Evolutionary conservation across 92 coral and sea anemone genomes (phyloP).

Genomic region (Parazoanthus darwini): DNA sequence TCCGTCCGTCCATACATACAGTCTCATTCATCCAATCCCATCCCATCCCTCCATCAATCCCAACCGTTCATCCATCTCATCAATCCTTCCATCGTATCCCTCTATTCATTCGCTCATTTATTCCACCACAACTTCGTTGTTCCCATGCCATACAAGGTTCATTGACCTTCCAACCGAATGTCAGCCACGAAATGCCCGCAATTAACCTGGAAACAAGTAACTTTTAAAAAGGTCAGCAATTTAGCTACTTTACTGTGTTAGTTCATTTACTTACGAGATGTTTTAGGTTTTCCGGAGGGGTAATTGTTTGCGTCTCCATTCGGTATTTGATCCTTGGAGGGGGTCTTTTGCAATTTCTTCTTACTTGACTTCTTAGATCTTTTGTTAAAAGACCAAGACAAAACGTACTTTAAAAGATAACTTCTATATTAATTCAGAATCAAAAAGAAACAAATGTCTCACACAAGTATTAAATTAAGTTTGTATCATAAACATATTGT

Average conservation of each 20-base stretch:
- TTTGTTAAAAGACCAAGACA: constrained; percentile 6
- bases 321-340: constrained; percentile 10
- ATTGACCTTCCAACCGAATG: too few relatives aligned
- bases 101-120: too few relatives aligned
- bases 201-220: not conserved
- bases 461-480: too few relatives aligned
- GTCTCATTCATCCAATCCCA: not conserved
- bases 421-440: too few relatives aligned
- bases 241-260: not conserved
- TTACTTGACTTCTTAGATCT: constrained; percentile 47
- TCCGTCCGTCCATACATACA: not conserved
- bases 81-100: not conserved
- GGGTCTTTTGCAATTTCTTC: constrained; percentile 3
- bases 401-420: too few relatives aligned
- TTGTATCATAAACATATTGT: too few relatives aligned
- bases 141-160: not conserved
- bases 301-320: not conserved
- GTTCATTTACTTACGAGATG: constrained; percentile 30
- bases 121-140: not conserved
- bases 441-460: too few relatives aligned
- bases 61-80: too few relatives aligned
- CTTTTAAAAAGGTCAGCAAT: not conserved
- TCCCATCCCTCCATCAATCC: not conserved
- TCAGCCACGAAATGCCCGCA: not conserved
- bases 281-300: constrained; percentile 33